These are phyloP conservation scores for Phalacrocorax brasilianus DNA, from an alignment of 2,113 vertebrate genomes.

Conservation along the genomic window DNA sequence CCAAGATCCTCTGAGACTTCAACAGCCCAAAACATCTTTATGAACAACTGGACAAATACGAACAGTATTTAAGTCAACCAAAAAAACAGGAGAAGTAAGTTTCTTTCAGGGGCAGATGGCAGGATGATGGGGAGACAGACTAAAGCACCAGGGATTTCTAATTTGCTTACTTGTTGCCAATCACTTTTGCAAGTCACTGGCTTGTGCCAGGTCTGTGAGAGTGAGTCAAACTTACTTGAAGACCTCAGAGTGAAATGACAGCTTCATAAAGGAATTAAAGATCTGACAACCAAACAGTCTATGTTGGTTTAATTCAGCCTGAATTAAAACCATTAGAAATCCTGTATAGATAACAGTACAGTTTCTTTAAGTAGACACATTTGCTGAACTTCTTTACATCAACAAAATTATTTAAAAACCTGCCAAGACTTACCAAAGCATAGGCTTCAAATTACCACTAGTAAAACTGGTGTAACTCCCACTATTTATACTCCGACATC, in stretches of 20 bases:
- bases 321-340: background rate
- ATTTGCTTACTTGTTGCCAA: background rate
- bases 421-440: background rate
- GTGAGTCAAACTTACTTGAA: background rate
- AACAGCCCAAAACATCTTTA: background rate
- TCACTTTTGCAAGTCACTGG: background rate
- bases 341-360: background rate
- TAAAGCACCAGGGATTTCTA: background rate
- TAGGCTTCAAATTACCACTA: background rate
- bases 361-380: background rate
- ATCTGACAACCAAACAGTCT: background rate
- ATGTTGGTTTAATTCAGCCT: background rate
- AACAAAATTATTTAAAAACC: background rate
- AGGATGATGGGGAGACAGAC: background rate
- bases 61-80: background rate
- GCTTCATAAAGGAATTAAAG: background rate
- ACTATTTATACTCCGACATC: background rate
- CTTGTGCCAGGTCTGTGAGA: background rate
- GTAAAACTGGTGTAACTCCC: background rate
- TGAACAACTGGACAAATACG: background rate
- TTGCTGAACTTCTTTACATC: background rate
- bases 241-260: background rate
- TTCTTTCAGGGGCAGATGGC: background rate
- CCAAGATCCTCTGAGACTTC: background rate
- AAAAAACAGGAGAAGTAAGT: background rate